These are phyloP conservation scores for Deilephila elpenor DNA, from an alignment of 2,888 invertebrate genomes.

Conservation along the genomic window DNA sequence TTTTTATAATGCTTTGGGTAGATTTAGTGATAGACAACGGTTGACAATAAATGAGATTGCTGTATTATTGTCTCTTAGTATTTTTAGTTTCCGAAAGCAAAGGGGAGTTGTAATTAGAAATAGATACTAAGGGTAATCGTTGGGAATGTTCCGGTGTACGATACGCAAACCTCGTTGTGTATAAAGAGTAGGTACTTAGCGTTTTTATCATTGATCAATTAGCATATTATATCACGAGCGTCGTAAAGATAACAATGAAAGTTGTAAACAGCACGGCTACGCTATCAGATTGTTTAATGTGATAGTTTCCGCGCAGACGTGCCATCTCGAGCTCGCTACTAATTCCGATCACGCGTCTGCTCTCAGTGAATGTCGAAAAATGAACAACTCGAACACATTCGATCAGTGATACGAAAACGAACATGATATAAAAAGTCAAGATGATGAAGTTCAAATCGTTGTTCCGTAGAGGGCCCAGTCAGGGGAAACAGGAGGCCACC, in stretches of 20 bases:
- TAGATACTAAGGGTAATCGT: background rate
- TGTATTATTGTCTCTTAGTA: background rate
- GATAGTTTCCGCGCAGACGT: constrained; percentile 40
- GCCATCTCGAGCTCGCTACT: constrained; percentile 40
- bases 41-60: background rate
- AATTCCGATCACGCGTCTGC: constrained; percentile 54
- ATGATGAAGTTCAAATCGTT: constrained; percentile 97
- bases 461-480: constrained; percentile 93
- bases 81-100: background rate
- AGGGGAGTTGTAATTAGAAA: background rate
- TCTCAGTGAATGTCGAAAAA: constrained; percentile 38
- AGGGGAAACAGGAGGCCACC: constrained; percentile 81
- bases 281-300: constrained; percentile 38
- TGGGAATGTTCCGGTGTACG: background rate
- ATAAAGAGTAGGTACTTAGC: constrained; percentile 37
- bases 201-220: constrained; percentile 48
- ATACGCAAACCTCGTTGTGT: constrained; percentile 4
- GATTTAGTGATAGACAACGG: background rate
- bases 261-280: constrained; percentile 37
- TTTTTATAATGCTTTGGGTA: background rate
- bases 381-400: constrained; percentile 54
- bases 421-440: constrained; percentile 74
- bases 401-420: constrained; percentile 76
- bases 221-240: constrained; percentile 43
- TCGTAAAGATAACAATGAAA: constrained; percentile 42